Evolutionary conservation across 1,140 invertebrate species (phyloP).

Genomic region (silkworm (Bombyx mori)): ASM3026992v2 NC_085129.1:13846501-13847000

Average conservation of each 20-base stretch:
- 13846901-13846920: conserved; percentile 60
- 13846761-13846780: conserved; percentile 72
- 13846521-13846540: too few relatives aligned
- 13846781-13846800: conserved; percentile 86
- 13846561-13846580: too few relatives aligned
- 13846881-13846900: conserved; percentile 57
- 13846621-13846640: conserved; percentile 11
- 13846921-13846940: conserved; percentile 66
- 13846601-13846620: too few relatives aligned
- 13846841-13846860: conserved; percentile 78
- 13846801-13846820: conserved; percentile 86
- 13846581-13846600: too few relatives aligned
- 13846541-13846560: too few relatives aligned
- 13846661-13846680: conserved; percentile 79
- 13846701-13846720: conserved; percentile 69
- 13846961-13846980: conserved; percentile 76
- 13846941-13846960: conserved; percentile 77
- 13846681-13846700: conserved; percentile 78
- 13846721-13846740: conserved; percentile 65
- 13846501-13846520: too few relatives aligned
- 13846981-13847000: too few relatives aligned
- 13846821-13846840: conserved; percentile 85
- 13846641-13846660: conserved; percentile 79
- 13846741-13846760: conserved; percentile 49
- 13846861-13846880: conserved; percentile 72